Base-by-base conservation (phyloP, 1,140 invertebrate genomes). In the Anastrepha obliqua region DNA sequence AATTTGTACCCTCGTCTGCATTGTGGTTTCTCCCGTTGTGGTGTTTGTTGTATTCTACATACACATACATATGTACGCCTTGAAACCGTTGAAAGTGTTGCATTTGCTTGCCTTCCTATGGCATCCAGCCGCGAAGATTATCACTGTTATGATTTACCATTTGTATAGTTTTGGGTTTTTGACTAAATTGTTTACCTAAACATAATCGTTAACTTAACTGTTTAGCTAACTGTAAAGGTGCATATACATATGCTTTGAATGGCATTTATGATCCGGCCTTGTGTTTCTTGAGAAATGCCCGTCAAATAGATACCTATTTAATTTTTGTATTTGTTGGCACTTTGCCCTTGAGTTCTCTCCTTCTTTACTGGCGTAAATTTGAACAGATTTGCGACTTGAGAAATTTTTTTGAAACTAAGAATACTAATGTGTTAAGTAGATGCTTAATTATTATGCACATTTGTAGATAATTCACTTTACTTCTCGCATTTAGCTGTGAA, bases 131-230 rank as follows among this genome's bases (percentile, higher is more conserved):
- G 74, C n/a, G 74, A 7, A 81, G 74, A 81, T 81, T 81, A 81
- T 81, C 74, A 81, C 74, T 55, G 47, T 81, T 81, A 81, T 81
- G 74, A 81, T 81, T 81, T 81, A 47, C 47, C 47, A 81, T 81
- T 81, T 81, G 74, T 55, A 17, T 29, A 42, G 74, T 55, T 81
- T 81, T 81, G 60, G 8, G 3, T n/a, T 9, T 55, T 81, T 51
- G 7, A 51, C 20, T 55, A 74, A 47, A 55, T 58, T 81, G 74
- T 81, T 81, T 81, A 55, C 47, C 47, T 81, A 58, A 81, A 81
- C 47, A 81, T 55, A 29, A 11, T 11, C 47, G 15, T 78, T n/a
- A 51, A 70, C 9, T 29, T 74, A 58, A 81, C 74, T 11, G 47
- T 81, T 55, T 81, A 29, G 51, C n/a, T 81, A 81, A 81, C 74